Evolutionary conservation across 2,888 invertebrate genomes (phyloP), one percentile per base, ranked within the genome.

Genomic region (Drosophila seclusa): DNA sequence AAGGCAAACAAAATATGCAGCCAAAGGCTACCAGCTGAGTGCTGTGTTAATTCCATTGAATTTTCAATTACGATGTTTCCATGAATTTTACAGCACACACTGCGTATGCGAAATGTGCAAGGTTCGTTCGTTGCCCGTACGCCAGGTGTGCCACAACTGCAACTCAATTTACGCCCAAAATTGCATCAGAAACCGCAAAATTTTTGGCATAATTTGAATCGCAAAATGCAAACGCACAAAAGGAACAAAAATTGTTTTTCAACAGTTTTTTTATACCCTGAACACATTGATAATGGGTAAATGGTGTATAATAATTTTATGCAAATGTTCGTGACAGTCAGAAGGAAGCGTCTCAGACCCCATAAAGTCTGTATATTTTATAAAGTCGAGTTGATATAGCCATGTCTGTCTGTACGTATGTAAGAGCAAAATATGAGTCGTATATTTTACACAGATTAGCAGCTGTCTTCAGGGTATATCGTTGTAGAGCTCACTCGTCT

Each of bases 71-170:
- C n/a, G 40, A 10, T 42, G 31, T 63, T 42, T 21, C 24, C 10
- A n/a, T 21, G 31, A 24, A 18, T 7, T 36, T 52, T 5, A 8
- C 36, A 3, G 4, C 8, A 42, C 49, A 36, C 49, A 63, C 29
- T 21, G 29, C 75, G 84, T 73, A 78, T 84, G 62, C 67, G 74
- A 63, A 72, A 82, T 80, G 62, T 78, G 60, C 60, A 72, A 70
- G 65, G 34, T n/a, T 42, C 13, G n/a, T 38, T 0, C 49, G 40
- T 68, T 72, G 73, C 80, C 62, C 67, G 87, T 85, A 78, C 88
- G 83, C 78, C 83, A 78, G 73, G 69, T 85, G 77, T 54, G 68
- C 68, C 52, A 18, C 21, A 52, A 48, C 40, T 72, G 74, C 53
- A 69, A 63, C 42, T 32, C 55, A 68, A 66, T 60, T 42, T 6